Evolutionary conservation across 2,797 vertebrate species (phyloP), one percentile per base, ranked within the genome.

Genomic region (Paguma larvata): DNA sequence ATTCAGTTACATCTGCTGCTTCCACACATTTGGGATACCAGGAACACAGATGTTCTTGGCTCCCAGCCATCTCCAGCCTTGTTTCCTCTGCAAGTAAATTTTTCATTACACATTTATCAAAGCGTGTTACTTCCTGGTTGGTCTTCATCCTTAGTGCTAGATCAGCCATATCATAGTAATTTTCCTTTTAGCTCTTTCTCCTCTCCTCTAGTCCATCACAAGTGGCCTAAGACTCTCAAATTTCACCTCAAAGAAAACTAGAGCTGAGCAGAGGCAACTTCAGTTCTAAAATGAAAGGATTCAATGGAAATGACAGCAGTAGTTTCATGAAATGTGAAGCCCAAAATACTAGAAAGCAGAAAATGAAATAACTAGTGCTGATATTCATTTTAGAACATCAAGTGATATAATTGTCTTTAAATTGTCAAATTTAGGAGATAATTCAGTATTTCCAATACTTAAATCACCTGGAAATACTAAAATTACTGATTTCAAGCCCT

Each of bases 21-120:
- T 95, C 68, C 32, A 92, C 68, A 65, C 95, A 85, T 92, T 97
- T 84, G 94, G 92, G 95, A 96, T 95, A 92, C 85, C 92, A 96
- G 59, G 90, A 97, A 95, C 83, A 96, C 97, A 97, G 97, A 92
- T 94, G 92, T 95, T 96, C 95, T 97, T 98, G 97, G 97, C 88
- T 91, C 63, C 79, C 10, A 46, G 97, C 95, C 97, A 97, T 70
- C 84, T 86, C 79, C 75, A 97, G 73, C 68, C 85, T 96, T 92
- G 80, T 97, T 97, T 97, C 89, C 78, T 91, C 91, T 94, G 92
- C 83, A 95, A 97, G 68, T 91, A 96, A 97, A 94, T 87, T 92
- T 94, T 97, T 97, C 95, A 86, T 91, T 97, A 91, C 34, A 41
- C 44, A 94, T 97, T 96, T 97, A 94, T 95, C 93, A 96, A 96